phyloP scores from a whole-genome alignment of 2,113 vertebrate species.

The Lepus europaeus region DNA sequence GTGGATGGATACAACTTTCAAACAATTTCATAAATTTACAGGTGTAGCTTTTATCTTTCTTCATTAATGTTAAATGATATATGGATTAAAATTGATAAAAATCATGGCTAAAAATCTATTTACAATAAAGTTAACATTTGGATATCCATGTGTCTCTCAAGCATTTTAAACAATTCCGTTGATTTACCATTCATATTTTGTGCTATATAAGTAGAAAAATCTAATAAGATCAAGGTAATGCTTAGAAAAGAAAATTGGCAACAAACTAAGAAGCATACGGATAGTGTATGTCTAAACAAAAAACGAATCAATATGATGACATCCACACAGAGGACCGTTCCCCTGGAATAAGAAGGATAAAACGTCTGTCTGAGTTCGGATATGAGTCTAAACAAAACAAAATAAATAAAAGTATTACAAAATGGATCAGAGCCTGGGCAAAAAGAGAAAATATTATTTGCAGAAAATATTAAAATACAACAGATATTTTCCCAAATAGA shows the following conservation, averaged over 20 bases:
- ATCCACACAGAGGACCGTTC: fast-evolving
- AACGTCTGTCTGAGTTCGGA: not conserved
- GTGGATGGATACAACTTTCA: not conserved
- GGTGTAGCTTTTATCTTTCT: not conserved
- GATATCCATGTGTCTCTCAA: not conserved
- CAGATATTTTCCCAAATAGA: not conserved
- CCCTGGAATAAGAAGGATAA: not conserved
- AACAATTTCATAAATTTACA: not conserved
- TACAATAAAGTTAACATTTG: not conserved
- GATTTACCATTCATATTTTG: not conserved
- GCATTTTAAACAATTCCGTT: not conserved
- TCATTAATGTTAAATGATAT: not conserved
- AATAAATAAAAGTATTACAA: not conserved
- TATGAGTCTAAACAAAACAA: not conserved
- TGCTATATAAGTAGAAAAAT: not conserved
- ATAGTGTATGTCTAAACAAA: not conserved
- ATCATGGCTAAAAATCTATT: not conserved
- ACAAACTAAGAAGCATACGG: not conserved
- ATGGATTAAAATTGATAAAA: not conserved
- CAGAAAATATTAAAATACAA: not conserved
- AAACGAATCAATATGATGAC: not conserved
- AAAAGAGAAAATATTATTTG: not conserved
- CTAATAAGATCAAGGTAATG: not conserved
- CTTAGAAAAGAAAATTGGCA: not conserved
- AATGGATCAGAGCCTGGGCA: not conserved